A percentile compares a stretch with the other conserved stretches of the same genome.
These are phyloP conservation scores for Neopipo cinnamomea DNA, from an alignment of 2,113 vertebrate genomes.

Conservation along the genomic window DNA sequence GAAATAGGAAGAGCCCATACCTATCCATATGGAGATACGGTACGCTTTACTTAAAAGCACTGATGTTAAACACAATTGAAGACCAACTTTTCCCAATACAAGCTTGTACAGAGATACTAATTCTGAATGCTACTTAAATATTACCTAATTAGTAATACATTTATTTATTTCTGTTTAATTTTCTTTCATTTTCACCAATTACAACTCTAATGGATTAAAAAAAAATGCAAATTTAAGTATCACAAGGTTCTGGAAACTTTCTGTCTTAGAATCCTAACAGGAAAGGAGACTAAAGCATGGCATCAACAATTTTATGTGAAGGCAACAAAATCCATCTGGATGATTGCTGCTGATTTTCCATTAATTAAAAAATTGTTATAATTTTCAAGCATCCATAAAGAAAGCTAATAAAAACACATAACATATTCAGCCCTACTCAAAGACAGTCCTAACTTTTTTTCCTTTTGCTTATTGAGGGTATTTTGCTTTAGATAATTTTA, in stretches of 20 bases:
- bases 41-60: not conserved
- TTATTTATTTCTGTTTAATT: not conserved
- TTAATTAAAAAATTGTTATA: not conserved
- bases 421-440: not conserved
- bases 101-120: not conserved
- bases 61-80: not conserved
- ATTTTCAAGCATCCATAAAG: not conserved
- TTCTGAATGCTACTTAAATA: not conserved
- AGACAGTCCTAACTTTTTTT: not conserved
- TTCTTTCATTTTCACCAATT: not conserved
- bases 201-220: not conserved
- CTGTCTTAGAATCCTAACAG: not conserved
- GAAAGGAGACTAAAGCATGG: not conserved
- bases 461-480: not conserved
- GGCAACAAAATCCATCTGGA: not conserved
- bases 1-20: not conserved
- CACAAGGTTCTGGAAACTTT: not conserved
- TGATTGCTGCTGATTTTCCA: not conserved
- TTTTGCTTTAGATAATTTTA: not conserved
- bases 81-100: not conserved
- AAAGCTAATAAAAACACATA: not conserved
- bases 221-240: not conserved
- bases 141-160: not conserved
- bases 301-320: not conserved
- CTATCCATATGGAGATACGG: not conserved